phyloP scores from a whole-genome alignment of 92 coral and sea anemone genomes.

The Palythoa grandiflora region DNA sequence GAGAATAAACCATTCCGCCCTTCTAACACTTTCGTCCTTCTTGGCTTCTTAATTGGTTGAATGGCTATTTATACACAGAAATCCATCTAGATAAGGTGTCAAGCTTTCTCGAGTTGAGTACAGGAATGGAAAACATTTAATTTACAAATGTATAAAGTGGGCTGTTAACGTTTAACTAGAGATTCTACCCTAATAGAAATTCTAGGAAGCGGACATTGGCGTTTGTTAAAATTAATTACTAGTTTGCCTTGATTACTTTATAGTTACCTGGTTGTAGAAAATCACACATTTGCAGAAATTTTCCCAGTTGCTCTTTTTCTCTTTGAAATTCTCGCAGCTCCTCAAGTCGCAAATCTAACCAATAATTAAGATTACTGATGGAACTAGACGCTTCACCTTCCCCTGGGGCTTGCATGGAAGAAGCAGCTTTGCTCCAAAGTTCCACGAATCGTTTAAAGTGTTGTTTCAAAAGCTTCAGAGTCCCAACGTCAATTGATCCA shows the following conservation, averaged over 20 bases:
- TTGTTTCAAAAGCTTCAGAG: neutral
- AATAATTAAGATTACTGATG: neutral
- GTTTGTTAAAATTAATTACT: neutral
- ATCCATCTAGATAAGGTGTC: too few species aligned
- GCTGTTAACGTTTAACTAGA: neutral
- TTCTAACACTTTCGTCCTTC: too few species aligned
- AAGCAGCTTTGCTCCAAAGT: neutral
- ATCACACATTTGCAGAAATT: conserved; percentile 16
- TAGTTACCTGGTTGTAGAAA: conserved; percentile 5
- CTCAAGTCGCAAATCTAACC: neutral
- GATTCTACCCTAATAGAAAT: neutral
- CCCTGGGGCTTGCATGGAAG: neutral
- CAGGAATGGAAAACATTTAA: too few species aligned
- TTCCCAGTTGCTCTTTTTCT: neutral
- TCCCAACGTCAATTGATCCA: conserved; percentile 17
- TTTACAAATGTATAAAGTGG: too few species aligned
- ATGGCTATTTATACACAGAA: too few species aligned
- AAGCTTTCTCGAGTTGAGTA: too few species aligned
- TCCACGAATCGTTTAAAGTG: conserved; percentile 14
- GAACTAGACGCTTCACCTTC: neutral
- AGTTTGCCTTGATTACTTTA: neutral
- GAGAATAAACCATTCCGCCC: too few species aligned
- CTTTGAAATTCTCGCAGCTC: conserved; percentile 6
- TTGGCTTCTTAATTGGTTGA: too few species aligned
- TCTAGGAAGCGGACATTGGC: neutral